Evolutionary conservation across 2,797 vertebrate genomes (phyloP).

Genomic region (Manis crassicaudata): DNA sequence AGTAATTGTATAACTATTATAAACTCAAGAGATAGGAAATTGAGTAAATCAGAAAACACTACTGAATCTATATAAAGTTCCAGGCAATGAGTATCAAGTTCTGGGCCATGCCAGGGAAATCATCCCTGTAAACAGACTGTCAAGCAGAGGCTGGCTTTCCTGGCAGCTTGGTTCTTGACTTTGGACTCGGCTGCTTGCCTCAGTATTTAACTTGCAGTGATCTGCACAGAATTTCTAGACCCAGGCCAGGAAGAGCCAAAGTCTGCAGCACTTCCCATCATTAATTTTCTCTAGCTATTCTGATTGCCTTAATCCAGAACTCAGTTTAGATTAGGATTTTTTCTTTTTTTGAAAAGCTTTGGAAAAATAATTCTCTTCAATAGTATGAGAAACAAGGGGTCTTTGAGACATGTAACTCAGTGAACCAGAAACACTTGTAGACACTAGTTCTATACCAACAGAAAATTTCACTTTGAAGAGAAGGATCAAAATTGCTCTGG

Average conservation of each 20-base stretch:
- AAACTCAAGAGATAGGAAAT: not conserved
- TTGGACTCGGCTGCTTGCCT: not conserved
- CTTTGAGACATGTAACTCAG: not conserved
- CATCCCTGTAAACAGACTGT: not conserved
- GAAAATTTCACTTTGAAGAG: not conserved
- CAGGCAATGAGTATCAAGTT: not conserved
- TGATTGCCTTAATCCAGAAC: not conserved
- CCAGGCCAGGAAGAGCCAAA: not conserved
- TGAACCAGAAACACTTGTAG: not conserved
- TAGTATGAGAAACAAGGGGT: not conserved
- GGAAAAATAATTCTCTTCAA: not conserved
- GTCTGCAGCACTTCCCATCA: not conserved
- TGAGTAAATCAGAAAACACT: not conserved
- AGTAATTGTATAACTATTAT: not conserved
- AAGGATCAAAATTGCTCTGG: not conserved
- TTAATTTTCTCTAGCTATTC: not conserved
- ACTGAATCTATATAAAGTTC: not conserved
- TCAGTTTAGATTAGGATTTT: not conserved
- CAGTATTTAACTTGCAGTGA: not conserved
- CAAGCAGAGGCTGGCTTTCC: not conserved
- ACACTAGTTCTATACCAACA: not conserved
- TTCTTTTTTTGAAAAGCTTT: not conserved
- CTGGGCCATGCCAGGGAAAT: not conserved
- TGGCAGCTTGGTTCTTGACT: not conserved
- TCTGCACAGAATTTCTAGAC: not conserved